A percentile compares a stretch with the other conserved stretches of the same genome.
phyloP scores from a whole-genome alignment of 2,888 invertebrate genomes.

The Megalurothrips usitatus region DNA sequence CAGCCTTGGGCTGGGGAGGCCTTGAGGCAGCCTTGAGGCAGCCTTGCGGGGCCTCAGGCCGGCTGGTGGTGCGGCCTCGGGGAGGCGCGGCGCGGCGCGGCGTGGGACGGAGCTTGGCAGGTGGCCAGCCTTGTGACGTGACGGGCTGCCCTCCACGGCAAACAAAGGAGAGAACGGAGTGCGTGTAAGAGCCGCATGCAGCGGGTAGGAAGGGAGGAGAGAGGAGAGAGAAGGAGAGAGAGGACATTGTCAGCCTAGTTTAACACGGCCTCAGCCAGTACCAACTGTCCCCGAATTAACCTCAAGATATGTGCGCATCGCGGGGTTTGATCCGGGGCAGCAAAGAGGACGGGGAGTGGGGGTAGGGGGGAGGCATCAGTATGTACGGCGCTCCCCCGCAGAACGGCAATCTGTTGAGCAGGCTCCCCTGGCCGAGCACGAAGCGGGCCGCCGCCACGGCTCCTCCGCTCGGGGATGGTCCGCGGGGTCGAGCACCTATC shows the following conservation, averaged over 20 bases:
- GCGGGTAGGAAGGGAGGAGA: background rate
- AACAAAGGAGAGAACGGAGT: background rate
- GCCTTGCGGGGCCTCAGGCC: background rate
- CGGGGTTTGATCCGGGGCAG: background rate
- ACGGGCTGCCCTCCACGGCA: no score
- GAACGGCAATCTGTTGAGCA: background rate
- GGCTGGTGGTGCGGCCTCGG: background rate
- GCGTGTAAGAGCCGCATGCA: background rate
- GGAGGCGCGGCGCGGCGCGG: background rate
- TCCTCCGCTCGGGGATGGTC: no score
- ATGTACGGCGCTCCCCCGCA: background rate
- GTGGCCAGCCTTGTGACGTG: background rate
- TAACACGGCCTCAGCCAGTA: no score
- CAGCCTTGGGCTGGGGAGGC: no score
- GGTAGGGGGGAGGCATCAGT: background rate
- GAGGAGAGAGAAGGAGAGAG: background rate
- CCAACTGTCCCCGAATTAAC: no score
- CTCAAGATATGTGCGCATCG: no score
- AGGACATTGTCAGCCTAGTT: background rate
- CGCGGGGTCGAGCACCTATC: no score
- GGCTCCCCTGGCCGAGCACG: background rate
- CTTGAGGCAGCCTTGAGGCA: no score
- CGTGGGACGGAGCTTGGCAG: background rate
- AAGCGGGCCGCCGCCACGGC: background rate
- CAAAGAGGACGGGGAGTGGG: background rate